Conservation (phyloP, 1,140 invertebrate genomes). For the Philotrypesis tridentata region DNA sequence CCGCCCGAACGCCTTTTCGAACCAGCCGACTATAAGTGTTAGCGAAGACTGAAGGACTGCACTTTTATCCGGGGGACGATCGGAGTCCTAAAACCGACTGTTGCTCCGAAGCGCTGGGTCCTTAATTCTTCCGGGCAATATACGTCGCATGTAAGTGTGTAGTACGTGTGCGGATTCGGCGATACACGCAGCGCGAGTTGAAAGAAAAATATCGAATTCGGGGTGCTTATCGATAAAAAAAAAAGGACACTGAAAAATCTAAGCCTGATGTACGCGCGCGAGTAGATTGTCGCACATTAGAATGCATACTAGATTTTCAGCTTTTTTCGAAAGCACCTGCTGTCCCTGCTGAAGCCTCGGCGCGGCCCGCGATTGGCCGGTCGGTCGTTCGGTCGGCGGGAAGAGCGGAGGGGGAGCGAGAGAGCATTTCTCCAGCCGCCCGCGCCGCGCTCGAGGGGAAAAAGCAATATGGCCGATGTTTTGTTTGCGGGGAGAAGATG, state of each 20-base stretch:
- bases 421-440: background rate
- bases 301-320: background rate
- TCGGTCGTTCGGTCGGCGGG: background rate
- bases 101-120: too few relatives aligned
- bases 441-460: slow-evolving; percentile 27
- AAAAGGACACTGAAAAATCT: too few relatives aligned
- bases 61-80: too few relatives aligned
- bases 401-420: background rate
- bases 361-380: slow-evolving; percentile 3
- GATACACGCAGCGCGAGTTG: too few relatives aligned
- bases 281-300: background rate
- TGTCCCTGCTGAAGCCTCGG: slow-evolving; percentile 19
- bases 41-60: too few relatives aligned
- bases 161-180: too few relatives aligned
- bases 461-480: slow-evolving; percentile 66
- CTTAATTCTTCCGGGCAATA: too few relatives aligned
- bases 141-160: too few relatives aligned
- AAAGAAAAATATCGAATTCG: too few relatives aligned
- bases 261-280: background rate
- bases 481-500: slow-evolving; percentile 65
- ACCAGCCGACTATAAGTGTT: background rate
- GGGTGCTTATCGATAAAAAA: too few relatives aligned
- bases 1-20: background rate
- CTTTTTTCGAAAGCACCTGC: slow-evolving; percentile 42
- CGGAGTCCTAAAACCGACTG: too few relatives aligned